Evolutionary conservation across 2,113 vertebrate species (phyloP), one percentile per base, ranked within the genome.

Genomic region (Indicator maculatus): DNA sequence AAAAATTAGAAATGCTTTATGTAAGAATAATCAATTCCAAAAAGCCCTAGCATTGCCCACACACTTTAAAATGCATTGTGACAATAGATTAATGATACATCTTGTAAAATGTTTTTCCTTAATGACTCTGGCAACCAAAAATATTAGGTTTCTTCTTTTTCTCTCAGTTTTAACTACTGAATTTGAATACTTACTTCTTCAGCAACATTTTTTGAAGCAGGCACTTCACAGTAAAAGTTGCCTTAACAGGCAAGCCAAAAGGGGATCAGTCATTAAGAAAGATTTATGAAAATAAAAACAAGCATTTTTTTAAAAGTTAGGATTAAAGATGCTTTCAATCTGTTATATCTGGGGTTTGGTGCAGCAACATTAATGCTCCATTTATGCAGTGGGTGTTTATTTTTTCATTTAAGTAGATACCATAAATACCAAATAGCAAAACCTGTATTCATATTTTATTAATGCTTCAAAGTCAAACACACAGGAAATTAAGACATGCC

Each of bases 181-280:
- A 78, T 92, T 84, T 71, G 21, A 71, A n/a, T 92, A 66, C 20
- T 92, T 80, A 66, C 20, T 92, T 83, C 24, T 72, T 89, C 59
- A 65, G 74, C 41, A 87, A 24, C 56, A 20, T 77, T 86, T 85
- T 81, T 85, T 81, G 60, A 83, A 83, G 21, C 21, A 77, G 33
- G 16, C 52, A 39, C 28, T 86, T 94, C 41, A 52, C 58, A 45
- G 31, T 60, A 56, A 33, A 88, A 83, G 18, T 66, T 74, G 41
- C 60, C 31, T 44, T 90, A 66, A 28, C 16, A 33, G 26, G 18
- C 10, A 24, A 91, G 30, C 33, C 27, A 74, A 41, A 63, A 56
- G 74, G 28, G 27, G 9, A 15, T 41, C 59, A 58, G 52, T 69
- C 28, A 39, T 78, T 80, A 60, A 41, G 65, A 80, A 92, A 56